Percentiles rank a stretch among this genome's conserved stretches.
Evolutionary conservation across 2,113 vertebrate species (phyloP).

Genomic region (Pagrus major): DNA sequence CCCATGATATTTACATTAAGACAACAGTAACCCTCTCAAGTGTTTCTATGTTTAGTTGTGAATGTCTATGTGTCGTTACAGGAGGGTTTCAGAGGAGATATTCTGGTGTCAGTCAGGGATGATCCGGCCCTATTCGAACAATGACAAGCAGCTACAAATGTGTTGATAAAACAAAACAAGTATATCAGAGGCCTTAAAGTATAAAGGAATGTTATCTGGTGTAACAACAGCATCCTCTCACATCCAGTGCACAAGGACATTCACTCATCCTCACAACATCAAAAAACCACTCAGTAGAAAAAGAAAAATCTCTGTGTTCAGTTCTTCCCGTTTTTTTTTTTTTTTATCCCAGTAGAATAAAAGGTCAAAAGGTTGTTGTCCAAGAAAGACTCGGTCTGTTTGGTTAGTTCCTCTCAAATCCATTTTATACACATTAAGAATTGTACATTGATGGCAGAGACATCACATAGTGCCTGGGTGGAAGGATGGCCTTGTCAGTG

Average conservation of each 20-base stretch:
- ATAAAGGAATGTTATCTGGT: slow-evolving; percentile 34
- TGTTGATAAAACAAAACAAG: background rate
- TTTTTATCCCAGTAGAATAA: slow-evolving; percentile 29
- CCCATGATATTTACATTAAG: background rate
- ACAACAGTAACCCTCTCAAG: background rate
- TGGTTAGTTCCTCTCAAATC: slow-evolving; percentile 48
- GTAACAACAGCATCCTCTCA: slow-evolving; percentile 11
- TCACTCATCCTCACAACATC: slow-evolving; percentile 55
- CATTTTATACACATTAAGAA: slow-evolving; percentile 58
- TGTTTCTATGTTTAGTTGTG: background rate
- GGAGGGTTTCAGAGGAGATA: background rate
- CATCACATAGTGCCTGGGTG: background rate
- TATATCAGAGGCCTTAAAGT: slow-evolving; percentile 19
- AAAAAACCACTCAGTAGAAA: slow-evolving; percentile 22
- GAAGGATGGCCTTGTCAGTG: slow-evolving; percentile 1
- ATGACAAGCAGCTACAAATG: background rate
- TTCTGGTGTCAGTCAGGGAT: background rate
- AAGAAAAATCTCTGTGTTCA: slow-evolving; percentile 59
- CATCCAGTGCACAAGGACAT: slow-evolving; percentile 44
- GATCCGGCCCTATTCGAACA: background rate
- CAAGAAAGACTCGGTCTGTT: slow-evolving; percentile 31
- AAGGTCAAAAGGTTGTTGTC: slow-evolving; percentile 46
- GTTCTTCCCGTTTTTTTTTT: slow-evolving; percentile 51
- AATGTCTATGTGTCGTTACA: background rate
- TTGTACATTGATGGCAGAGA: slow-evolving; percentile 45